Conservation (phyloP, 2,888 invertebrate species). For the Furcula furcula region DNA sequence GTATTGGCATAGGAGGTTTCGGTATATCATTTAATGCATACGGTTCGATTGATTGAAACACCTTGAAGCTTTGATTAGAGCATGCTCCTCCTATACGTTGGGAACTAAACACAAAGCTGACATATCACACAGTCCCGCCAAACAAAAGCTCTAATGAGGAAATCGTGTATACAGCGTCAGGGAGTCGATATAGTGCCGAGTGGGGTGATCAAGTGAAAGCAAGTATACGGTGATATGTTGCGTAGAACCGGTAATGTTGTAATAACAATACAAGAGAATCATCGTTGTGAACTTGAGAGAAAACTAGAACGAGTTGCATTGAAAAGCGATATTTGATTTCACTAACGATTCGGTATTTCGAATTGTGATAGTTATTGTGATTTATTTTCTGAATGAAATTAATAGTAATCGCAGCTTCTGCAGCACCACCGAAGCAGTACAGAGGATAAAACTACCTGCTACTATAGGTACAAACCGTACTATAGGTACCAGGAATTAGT, state of each 20-base stretch:
- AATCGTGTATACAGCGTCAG: conserved; percentile 57
- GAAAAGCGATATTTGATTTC: background rate
- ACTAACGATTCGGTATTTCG: too few species aligned
- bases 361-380: too few species aligned
- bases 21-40: conserved; percentile 23
- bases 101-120: conserved; percentile 33
- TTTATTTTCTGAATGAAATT: too few species aligned
- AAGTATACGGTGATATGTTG: background rate
- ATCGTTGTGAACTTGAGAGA: background rate
- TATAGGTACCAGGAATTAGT: too few species aligned
- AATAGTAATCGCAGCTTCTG: too few species aligned
- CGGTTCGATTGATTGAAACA: conserved; percentile 34
- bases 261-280: background rate
- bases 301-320: background rate
- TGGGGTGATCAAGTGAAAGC: conserved; percentile 40
- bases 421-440: too few species aligned
- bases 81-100: conserved; percentile 34
- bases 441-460: too few species aligned
- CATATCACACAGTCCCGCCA: conserved; percentile 33
- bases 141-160: conserved; percentile 77
- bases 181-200: conserved; percentile 46
- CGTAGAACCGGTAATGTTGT: background rate
- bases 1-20: conserved; percentile 11
- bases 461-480: too few species aligned
- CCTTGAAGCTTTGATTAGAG: conserved; percentile 60